A percentile compares a stretch with the other conserved stretches of the same genome.
Conservation (phyloP, 1,140 invertebrate species). For the Dysdera silvatica region DNA sequence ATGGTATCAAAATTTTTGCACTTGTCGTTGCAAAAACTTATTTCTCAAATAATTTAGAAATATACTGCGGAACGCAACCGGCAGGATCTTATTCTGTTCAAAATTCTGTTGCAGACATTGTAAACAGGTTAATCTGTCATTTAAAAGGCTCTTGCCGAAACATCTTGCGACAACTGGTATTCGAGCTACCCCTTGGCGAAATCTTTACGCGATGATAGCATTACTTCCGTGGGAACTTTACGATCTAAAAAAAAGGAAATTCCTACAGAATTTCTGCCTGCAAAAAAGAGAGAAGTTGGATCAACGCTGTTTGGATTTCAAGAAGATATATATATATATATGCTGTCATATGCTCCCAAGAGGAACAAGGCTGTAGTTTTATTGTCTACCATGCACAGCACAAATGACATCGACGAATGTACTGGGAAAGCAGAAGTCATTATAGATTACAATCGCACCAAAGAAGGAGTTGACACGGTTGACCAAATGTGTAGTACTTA, state of each 20-base stretch:
- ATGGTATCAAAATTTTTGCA: constrained; percentile 34
- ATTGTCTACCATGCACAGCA: no score
- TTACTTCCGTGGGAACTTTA: no score
- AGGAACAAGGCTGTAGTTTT: no score
- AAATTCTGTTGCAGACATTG: constrained; percentile 8
- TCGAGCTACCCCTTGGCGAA: constrained; percentile 8
- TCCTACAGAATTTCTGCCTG: not conserved
- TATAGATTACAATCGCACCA: no score
- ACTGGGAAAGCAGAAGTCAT: no score
- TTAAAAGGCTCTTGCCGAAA: constrained; percentile 17
- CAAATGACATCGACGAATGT: no score
- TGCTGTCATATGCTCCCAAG: constrained; percentile 33
- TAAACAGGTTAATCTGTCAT: not conserved
- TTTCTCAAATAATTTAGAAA: constrained; percentile 28
- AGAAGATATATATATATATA: no score
- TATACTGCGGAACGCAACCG: constrained; percentile 29
- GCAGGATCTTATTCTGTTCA: constrained; percentile 8
- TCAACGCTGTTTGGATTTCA: constrained; percentile 24
- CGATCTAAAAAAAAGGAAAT: constrained; percentile 24
- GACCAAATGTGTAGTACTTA: no score
- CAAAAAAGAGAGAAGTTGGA: not conserved
- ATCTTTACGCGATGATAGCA: constrained; percentile 10
- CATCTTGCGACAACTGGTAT: constrained; percentile 25
- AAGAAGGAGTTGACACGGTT: no score
- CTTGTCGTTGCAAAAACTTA: constrained; percentile 25